These are phyloP conservation scores for Alethe castanea DNA, from an alignment of 2,113 vertebrate genomes.

Conservation along the genomic window DNA sequence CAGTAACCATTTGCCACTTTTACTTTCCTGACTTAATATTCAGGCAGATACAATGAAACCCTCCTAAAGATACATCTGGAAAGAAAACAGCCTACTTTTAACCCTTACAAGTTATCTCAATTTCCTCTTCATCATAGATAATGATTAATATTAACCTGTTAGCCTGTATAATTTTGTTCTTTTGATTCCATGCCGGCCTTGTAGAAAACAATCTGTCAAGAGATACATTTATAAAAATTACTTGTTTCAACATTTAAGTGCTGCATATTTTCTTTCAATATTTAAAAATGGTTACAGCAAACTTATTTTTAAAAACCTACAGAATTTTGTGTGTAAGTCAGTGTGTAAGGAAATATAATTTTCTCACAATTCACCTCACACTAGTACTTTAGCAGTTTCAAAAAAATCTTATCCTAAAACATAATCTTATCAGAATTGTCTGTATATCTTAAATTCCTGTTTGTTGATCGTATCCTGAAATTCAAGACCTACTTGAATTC, in stretches of 20 bases:
- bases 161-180: constrained; percentile 55
- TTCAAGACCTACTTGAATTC: constrained; percentile 26
- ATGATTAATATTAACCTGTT: constrained; percentile 37
- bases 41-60: constrained; percentile 38
- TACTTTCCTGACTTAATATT: constrained; percentile 60
- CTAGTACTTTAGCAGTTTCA: neutral
- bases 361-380: constrained; percentile 18
- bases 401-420: constrained; percentile 48
- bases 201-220: constrained; percentile 50
- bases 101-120: constrained; percentile 53
- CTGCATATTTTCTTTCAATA: constrained; percentile 35
- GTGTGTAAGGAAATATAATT: constrained; percentile 43
- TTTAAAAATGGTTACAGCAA: constrained; percentile 28
- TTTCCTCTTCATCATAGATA: constrained; percentile 42
- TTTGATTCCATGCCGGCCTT: constrained; percentile 37
- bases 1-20: constrained; percentile 58
- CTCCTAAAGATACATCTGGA: constrained; percentile 37
- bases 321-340: neutral
- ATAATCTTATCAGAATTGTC: constrained; percentile 27
- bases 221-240: constrained; percentile 49
- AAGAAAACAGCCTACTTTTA: constrained; percentile 44
- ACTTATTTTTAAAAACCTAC: constrained; percentile 23
- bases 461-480: constrained; percentile 52
- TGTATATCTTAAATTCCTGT: constrained; percentile 38
- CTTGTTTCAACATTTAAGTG: constrained; percentile 61